These are phyloP conservation scores for Arenaria interpres DNA, from an alignment of 2,113 vertebrate genomes.

Conservation along the genomic window DNA sequence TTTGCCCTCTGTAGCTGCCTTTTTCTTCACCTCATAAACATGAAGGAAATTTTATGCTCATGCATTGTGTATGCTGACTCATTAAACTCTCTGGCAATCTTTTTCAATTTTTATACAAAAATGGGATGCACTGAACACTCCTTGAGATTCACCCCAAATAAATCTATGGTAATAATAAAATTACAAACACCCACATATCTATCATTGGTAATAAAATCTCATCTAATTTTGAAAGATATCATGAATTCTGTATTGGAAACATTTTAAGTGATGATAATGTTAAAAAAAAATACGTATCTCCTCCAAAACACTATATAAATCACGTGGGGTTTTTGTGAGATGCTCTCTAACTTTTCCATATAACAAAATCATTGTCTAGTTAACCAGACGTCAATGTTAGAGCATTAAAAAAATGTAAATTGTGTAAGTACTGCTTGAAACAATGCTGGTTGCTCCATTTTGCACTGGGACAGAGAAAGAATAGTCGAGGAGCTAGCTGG, in stretches of 20 bases:
- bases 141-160: background rate
- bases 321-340: background rate
- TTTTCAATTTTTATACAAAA: background rate
- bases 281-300: background rate
- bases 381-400: background rate
- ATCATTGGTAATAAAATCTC: background rate
- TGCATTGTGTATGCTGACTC: background rate
- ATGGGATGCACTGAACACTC: background rate
- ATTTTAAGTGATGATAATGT: background rate
- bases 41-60: rapidly evolving
- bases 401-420: background rate
- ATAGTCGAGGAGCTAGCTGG: background rate
- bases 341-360: background rate
- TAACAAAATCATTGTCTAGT: background rate
- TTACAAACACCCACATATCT: background rate
- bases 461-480: background rate
- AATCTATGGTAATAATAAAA: background rate
- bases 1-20: background rate
- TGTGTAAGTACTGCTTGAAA: background rate
- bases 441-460: background rate
- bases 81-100: background rate
- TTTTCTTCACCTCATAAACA: background rate
- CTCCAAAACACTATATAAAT: background rate
- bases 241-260: background rate
- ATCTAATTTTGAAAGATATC: background rate